Evolutionary conservation across 2,797 vertebrate species (phyloP).

Genomic region (Chaunax sp.): DNA sequence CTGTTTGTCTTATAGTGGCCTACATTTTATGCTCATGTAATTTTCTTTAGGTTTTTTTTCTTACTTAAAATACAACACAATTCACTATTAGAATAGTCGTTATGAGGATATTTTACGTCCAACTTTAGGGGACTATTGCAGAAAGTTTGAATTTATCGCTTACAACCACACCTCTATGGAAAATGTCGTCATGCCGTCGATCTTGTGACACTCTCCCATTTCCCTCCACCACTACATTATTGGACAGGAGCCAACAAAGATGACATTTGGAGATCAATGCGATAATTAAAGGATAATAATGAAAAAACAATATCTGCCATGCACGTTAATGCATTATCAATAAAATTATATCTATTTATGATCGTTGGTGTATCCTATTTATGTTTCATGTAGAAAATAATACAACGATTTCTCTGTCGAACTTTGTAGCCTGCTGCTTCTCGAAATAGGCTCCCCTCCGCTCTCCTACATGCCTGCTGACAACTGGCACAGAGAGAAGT

Average conservation of each 20-base stretch:
- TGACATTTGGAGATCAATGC: slow-evolving; percentile 58
- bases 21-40: neutral
- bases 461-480: slow-evolving; percentile 50
- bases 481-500: slow-evolving; percentile 64
- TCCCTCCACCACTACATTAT: slow-evolving; percentile 58
- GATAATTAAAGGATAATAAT: slow-evolving; percentile 43
- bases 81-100: neutral
- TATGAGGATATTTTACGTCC: neutral
- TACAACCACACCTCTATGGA: slow-evolving; percentile 74
- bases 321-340: neutral
- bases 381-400: neutral
- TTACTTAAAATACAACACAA: neutral
- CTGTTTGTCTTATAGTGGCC: neutral
- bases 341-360: neutral
- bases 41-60: neutral
- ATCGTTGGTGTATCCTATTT: neutral
- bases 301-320: neutral
- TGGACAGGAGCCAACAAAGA: slow-evolving; percentile 72
- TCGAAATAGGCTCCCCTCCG: slow-evolving; percentile 57
- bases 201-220: slow-evolving; percentile 84
- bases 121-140: slow-evolving; percentile 15
- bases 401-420: slow-evolving; percentile 17
- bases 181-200: slow-evolving; percentile 79
- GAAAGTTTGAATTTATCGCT: neutral
- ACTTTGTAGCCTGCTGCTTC: slow-evolving; percentile 39